Evolutionary conservation across 2,888 invertebrate genomes (phyloP).

Genomic region (Caenorhabditis virilis): DNA sequence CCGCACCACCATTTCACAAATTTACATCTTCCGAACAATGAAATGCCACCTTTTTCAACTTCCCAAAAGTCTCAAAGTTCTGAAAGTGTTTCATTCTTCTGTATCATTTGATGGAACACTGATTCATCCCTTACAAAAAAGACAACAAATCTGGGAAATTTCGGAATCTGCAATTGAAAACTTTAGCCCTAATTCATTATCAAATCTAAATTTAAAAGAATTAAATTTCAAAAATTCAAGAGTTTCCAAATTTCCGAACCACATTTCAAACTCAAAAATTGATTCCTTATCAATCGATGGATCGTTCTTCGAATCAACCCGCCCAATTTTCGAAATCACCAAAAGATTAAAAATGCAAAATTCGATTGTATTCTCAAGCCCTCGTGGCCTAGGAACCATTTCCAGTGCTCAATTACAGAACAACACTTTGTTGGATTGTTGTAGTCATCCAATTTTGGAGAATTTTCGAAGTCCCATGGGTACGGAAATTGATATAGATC

Average conservation of each 20-base stretch:
- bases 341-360: conserved; percentile 15
- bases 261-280: conserved; percentile 10
- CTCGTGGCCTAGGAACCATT: conserved; percentile 20
- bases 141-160: conserved; percentile 11
- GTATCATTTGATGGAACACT: conserved; percentile 7
- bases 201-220: conserved; percentile 5
- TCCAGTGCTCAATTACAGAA: conserved; percentile 33
- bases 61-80: conserved; percentile 8
- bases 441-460: too few relatives aligned
- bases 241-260: conserved; percentile 6
- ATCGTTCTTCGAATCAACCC: conserved; percentile 14
- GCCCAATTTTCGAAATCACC: conserved; percentile 21
- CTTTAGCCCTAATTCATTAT: conserved; percentile 1
- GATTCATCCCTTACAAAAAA: background rate
- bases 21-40: conserved; percentile 29
- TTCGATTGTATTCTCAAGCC: conserved; percentile 26
- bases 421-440: conserved; percentile 35
- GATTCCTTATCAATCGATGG: conserved; percentile 11
- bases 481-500: conserved; percentile 17
- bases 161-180: conserved; percentile 17
- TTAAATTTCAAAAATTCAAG: conserved; percentile 8
- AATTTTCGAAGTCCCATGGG: conserved; percentile 8
- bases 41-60: conserved; percentile 4
- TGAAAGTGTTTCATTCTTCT: conserved; percentile 32
- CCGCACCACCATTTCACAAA: conserved; percentile 8